Evolutionary conservation across 2,888 invertebrate species (phyloP), one percentile per base, ranked within the genome.

Genomic region (Drosophila kokeensis): DNA sequence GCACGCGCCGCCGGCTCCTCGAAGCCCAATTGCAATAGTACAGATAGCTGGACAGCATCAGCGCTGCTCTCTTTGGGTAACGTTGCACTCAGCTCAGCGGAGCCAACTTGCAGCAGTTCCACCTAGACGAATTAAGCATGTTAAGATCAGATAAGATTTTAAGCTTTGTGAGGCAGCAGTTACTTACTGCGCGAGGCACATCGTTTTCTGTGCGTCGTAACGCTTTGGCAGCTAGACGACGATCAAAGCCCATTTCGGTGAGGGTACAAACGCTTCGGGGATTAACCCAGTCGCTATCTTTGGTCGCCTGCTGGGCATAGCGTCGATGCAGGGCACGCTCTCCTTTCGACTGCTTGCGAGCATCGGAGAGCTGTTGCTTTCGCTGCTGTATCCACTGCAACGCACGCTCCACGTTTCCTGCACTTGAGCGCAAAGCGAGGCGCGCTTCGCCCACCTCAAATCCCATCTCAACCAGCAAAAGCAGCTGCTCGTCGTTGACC

Each of bases 381-480:
- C 94, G 93, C 55, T 95, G 94, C 21, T 94, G 94, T 54, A 97
- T 96, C 86, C 95, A 95, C 80, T 95, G 94, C 30, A 96, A 95
- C 1, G 97, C 96, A 7, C 90, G 89, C 69, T 95, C 94, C 1
- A 95, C 90, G 88, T 95, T 94, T 4, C 95, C 95, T 38, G 92
- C 92, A 10, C 66, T 58, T 1, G 95, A 95, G 67, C 96, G 93
- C 73, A 97, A 93, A 0, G 95, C 97, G 29, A 96, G 92, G n/a
- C 97, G 94, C 0, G 97, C 95, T 87, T 96, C 96, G 4, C 94
- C 93, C 0, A 94, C 91, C 0, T 95, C 94, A 93, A 96, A 97
- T 24, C 96, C 96, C 94, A 96, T 94, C 82, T 94, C 94, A 63
- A 95, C 93, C 21, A 96, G 92, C 32, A 93, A 83, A 18, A 93